Evolutionary conservation across 2,888 invertebrate species (phyloP), one percentile per base, ranked within the genome.

Genomic region (Branchinecta sandiegonensis): DNA sequence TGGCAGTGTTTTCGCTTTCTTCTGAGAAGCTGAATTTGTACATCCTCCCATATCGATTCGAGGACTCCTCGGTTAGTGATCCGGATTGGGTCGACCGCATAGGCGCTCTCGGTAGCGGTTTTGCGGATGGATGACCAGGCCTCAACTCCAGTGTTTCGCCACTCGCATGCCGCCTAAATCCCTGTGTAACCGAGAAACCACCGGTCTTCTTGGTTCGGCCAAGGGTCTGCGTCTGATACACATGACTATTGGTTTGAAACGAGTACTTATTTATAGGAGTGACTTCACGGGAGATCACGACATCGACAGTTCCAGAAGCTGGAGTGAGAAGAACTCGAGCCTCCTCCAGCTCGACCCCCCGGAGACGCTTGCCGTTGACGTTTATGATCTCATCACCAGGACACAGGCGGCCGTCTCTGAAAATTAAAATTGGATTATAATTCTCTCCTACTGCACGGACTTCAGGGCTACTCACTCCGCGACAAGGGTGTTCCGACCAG

Each of bases 301-400:
- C 83, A 74, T 86, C 86, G 48, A 86, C 84, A 74, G 84, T 83
- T 1, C 83, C 79, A 23, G 83, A 80, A 0, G 83, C 83, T 48
- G 83, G 83, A 72, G 83, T 81, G 47, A 77, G 72, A 46, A 75
- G 72, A 48, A 71, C 73, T 68, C 75, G 73, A 2, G 76, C 76
- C 68, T 75, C 75, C 66, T 73, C 73, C 56, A 75, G 76, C 14
- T 77, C 83, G 17, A 87, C 78, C 66, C 86, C 85, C 8, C 85
- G 81, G 66, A 89, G 79, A 72, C 85, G 80, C 71, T 83, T 81
- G 12, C 87, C 87, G 75, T 88, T 87, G 8, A 87, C 86, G 72
- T 86, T 86, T 46, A 88, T 80, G 46, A 88, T 82, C 75, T 87
- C 86, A 75, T 88, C 88, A 13, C 87, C 87, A 48, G 86, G 81